Evolutionary conservation across 1,140 invertebrate species (phyloP), one percentile per base, ranked within the genome.

Genomic region (Drosophila orosa): DNA sequence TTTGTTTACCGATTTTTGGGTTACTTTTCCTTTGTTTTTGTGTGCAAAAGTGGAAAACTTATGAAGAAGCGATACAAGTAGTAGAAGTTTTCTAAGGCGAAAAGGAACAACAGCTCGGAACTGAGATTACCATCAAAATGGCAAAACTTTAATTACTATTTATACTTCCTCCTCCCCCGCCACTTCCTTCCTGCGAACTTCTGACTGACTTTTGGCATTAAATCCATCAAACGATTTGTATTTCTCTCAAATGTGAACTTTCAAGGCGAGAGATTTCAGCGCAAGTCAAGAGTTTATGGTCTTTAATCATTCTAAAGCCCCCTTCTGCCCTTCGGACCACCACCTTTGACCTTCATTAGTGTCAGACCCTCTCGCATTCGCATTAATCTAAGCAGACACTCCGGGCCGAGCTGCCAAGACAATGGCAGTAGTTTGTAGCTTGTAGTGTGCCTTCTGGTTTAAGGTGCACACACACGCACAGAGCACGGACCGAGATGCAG

Each of bases 331-430:
- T 44, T 33, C 10, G 47, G 24, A 27, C 47, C 47, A 74, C 66
- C 57, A 76, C 72, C 73, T 76, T 45, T 77, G 74, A 77, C 74
- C 74, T 77, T 77, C 74, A 77, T 77, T 77, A 77, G 74, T 77
- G 74, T 77, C 73, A 72, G 68, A 71, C 50, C 50, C 35, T 52
- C 60, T 75, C 44, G 60, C 29, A 57, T 50, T 74, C 50, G 52
- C 71, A 72, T 74, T 74, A 74, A 74, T 74, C 72, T 65, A 65
- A 47, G 35, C 68, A 63, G 59, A 67, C 73, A 40, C 44, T 76
- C 67, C 56, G 55, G 57, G 27, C 56, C 45, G 54, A 68, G 62
- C 31, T 45, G 40, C 45, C 55, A 76, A 77, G 63, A 77, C 74
- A 77, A 77, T 77, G 74, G 62, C 42, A 33, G 48, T 33, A 52